These are phyloP conservation scores for Caenorhabditis latens DNA, from an alignment of 1,140 invertebrate species.

Conservation along the genomic window DNA sequence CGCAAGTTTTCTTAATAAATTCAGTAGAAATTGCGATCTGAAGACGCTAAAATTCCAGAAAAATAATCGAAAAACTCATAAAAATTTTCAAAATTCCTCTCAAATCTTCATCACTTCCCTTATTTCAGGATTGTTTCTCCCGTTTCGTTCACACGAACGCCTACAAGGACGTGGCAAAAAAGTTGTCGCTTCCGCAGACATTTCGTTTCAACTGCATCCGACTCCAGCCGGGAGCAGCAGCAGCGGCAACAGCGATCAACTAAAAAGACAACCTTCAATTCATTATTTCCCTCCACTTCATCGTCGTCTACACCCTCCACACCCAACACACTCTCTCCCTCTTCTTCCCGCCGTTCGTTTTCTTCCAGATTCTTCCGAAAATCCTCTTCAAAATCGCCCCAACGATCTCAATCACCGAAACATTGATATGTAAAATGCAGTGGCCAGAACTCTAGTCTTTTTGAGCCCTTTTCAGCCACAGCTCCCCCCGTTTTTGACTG, in stretches of 20 bases:
- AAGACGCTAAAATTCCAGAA: background rate
- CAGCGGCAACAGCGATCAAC: background rate
- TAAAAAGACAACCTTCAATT: background rate
- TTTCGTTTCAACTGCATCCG: constrained; percentile 65
- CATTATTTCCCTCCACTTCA: background rate
- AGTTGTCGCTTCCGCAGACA: constrained; percentile 66
- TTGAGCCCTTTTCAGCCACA: too few relatives aligned
- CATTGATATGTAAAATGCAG: background rate
- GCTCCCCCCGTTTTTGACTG: too few relatives aligned
- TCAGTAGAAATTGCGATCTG: too few relatives aligned
- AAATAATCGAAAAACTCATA: background rate
- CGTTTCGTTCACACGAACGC: constrained; percentile 67
- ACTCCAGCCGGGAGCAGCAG: background rate
- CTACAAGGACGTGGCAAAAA: constrained; percentile 69
- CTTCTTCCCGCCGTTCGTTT: background rate
- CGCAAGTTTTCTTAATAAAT: too few relatives aligned
- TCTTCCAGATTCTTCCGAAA: constrained; percentile 1
- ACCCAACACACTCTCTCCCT: constrained; percentile 3
- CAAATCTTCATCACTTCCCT: background rate
- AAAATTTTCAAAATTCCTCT: background rate
- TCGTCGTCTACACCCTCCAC: constrained; percentile 36
- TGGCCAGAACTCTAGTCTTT: too few relatives aligned
- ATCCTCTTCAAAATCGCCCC: constrained; percentile 22
- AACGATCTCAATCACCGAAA: constrained; percentile 32
- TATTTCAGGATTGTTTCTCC: constrained; percentile 66